Base-by-base conservation (phyloP, 2,888 invertebrate genomes). In the Aleiodes leptofemur region DNA sequence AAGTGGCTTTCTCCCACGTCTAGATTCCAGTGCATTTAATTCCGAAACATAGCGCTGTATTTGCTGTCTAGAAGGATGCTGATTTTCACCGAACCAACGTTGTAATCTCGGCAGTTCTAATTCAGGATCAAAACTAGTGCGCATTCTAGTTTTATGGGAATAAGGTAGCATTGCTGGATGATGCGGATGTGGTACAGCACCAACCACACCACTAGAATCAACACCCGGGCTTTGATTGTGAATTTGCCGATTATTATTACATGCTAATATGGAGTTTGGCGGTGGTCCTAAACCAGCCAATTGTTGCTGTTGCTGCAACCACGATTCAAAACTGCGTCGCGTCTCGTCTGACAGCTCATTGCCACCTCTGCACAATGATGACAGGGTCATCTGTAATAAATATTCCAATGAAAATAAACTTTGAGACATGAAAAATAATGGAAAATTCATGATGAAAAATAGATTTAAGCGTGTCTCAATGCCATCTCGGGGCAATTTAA, bases 121-220 rank as follows among this genome's bases (percentile, higher is more conserved):
- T 90, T 98, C 98, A 0, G 98, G 98, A 90, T 98, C 98, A 86
- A 98, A 98, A 86, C 97, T 98, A 16, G 98, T 98, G 81, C 98
- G 92, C 96, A 98, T 97, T 84, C 98, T 93, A 4, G 97, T 97
- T 90, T 97, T 97, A 88, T 96, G 96, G 34, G 89, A 88, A 76
- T 87, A 89, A 69, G 88, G 87, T 43, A 89, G 94, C 83, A 96
- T 90, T 5, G 94, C 94, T 6, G 95, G 95, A 86, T 95, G 95
- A 34, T 86, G 86, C 16, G 86, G 83, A 91, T 94, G 77, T 90
- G 91, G 82, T 90, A 91, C 16, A 90, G 83, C 34, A 90, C 91
- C 75, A 14, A 86, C 81, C 4, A 83, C 80, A 64, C 85, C 84
- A 83, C 88, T 89, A 83, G 93, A 83, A 83, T 93, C 84, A 79